Evolutionary conservation across 2,888 invertebrate genomes (phyloP).

Genomic region (Diloba caeruleocephala): DNA sequence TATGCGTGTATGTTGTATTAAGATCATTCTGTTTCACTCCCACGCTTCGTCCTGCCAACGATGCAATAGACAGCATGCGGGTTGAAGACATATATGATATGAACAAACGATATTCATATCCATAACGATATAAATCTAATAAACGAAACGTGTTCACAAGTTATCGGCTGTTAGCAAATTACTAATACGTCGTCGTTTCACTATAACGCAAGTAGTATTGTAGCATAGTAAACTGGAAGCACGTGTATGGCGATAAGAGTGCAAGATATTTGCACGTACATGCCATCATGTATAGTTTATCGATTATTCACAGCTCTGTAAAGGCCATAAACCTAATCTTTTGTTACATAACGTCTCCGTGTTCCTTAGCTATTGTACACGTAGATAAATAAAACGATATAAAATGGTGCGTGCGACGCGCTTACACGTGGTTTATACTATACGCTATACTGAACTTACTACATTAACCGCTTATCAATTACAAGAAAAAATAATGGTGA

Average conservation of each 20-base stretch:
- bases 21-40: conserved; percentile 23
- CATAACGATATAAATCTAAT: conserved; percentile 30
- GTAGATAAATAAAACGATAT: conserved; percentile 52
- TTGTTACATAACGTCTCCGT: conserved; percentile 65
- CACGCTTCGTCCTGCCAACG: conserved; percentile 25
- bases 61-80: conserved; percentile 40
- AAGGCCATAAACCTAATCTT: conserved; percentile 69
- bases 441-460: conserved; percentile 61
- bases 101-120: conserved; percentile 30
- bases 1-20: conserved; percentile 15
- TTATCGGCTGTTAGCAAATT: conserved; percentile 41
- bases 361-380: conserved; percentile 44
- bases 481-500: conserved; percentile 73
- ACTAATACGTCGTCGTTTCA: conserved; percentile 50
- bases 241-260: conserved; percentile 78
- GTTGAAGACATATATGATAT: conserved; percentile 20
- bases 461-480: conserved; percentile 73
- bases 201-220: conserved; percentile 55
- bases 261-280: conserved; percentile 62
- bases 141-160: conserved; percentile 37
- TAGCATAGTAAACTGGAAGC: conserved; percentile 69
- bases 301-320: conserved; percentile 72
- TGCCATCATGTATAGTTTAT: conserved; percentile 60
- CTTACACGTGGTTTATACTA: conserved; percentile 70
- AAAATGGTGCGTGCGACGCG: conserved; percentile 60